Base-by-base conservation (phyloP, 2,797 vertebrate species). In the Bryconaethiops microstoma region DNA sequence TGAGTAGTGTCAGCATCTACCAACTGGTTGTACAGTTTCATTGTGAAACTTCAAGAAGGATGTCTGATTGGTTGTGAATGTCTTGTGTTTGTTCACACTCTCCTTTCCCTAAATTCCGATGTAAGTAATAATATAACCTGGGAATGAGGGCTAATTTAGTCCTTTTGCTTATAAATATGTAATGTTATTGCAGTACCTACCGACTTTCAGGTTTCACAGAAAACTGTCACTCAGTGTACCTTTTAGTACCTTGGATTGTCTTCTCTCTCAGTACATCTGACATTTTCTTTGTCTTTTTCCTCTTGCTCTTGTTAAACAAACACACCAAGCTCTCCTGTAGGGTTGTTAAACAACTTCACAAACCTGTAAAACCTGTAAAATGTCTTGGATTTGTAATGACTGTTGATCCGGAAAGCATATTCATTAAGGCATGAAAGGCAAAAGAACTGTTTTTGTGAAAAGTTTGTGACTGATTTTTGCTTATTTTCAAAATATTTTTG, bases 401-500 rank as follows among this genome's bases (percentile, higher is more conserved):
- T 21, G 39, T 69, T 69, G 10, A 21, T 23, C n/a, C 12, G 7
- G 67, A 13, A 67, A 10, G 10, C 64, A 42, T 4, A 35, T 67
- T 67, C 12, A 42, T n/a, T 42, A 40, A 42, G 35, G 21, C 19
- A 77, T 57, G 39, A 25, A 68, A 23, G 1, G 6, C 19, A 45
- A 5, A 48, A 68, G 7, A 19, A 65, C 8, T 23, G 8, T 63
- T 64, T 17, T 16, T 42, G 29, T 13, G 21, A 76, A 62, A 45
- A 35, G 59, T 52, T 59, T 54, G 19, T 57, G 42, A 72, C 50
- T 68, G 2, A 35, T 68, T n/a, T 77, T 3, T 67, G n/a, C 16
- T 72, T 5, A 23, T 76, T 67, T 81, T 81, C 55, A 72, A 19
- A 70, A 16, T 35, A 21, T 82, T 83, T 82, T 3, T 59, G 82